A percentile compares a stretch with the other conserved stretches of the same genome.
These are phyloP conservation scores for Empidonax alnorum DNA, from an alignment of 2,113 vertebrate species.

Conservation along the genomic window DNA sequence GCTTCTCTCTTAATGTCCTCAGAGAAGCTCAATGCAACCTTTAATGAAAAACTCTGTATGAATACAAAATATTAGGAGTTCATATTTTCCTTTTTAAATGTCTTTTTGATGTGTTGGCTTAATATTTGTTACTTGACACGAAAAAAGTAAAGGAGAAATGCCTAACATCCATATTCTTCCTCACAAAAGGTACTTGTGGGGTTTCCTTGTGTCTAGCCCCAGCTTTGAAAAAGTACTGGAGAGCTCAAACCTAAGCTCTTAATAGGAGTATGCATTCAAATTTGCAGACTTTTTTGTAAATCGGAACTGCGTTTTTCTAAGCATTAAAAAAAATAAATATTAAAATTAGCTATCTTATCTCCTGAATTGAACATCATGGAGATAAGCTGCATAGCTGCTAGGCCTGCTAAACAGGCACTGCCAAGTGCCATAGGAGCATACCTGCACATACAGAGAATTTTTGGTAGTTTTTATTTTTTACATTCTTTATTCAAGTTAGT, in stretches of 20 bases:
- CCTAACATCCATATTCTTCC: background rate
- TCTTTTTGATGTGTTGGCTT: background rate
- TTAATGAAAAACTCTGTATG: background rate
- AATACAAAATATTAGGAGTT: background rate
- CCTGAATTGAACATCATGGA: background rate
- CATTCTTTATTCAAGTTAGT: background rate
- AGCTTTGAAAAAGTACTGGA: background rate
- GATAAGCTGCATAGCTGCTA: background rate
- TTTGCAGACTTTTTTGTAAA: background rate
- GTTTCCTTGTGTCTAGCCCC: background rate
- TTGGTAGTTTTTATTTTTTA: background rate
- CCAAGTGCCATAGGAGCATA: accelerated
- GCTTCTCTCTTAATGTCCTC: background rate
- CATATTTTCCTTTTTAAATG: background rate
- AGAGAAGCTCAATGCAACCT: background rate
- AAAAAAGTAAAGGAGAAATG: background rate
- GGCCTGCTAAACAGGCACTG: background rate
- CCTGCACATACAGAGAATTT: accelerated
- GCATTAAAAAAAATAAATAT: background rate
- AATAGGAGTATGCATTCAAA: background rate
- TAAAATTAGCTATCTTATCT: background rate
- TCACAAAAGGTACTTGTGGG: background rate
- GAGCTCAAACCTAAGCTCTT: background rate
- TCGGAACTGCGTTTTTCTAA: background rate
- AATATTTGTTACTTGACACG: background rate